Conservation (phyloP, 2,888 invertebrate species). For the Patella caerulea region DNA sequence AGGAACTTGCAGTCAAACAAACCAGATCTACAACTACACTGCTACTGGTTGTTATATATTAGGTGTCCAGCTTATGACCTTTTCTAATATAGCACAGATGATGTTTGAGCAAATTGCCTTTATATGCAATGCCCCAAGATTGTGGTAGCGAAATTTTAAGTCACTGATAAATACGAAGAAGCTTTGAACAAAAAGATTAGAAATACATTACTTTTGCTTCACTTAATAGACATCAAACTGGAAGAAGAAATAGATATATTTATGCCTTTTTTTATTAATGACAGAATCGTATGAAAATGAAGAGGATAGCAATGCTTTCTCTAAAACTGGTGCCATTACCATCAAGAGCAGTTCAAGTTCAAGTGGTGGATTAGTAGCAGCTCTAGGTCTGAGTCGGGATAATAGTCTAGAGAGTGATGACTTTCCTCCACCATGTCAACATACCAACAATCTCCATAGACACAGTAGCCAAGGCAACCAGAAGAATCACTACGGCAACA, state of each 20-base stretch:
- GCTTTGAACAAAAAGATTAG: conserved; percentile 7
- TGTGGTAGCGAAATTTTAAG: too few species aligned
- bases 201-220: neutral
- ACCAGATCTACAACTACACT: neutral
- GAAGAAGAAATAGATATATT: neutral
- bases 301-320: conserved; percentile 67
- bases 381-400: conserved; percentile 59
- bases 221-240: neutral
- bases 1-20: too few species aligned
- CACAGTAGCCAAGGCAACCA: neutral
- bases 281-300: conserved; percentile 63
- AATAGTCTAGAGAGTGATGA: conserved; percentile 63
- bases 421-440: conserved; percentile 32
- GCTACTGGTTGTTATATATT: too few species aligned
- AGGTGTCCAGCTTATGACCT: too few species aligned
- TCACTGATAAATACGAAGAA: neutral
- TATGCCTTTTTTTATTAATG: conserved; percentile 20
- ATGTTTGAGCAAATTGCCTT: neutral
- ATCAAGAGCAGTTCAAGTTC: conserved; percentile 69
- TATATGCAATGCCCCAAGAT: neutral
- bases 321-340: conserved; percentile 69
- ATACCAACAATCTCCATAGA: neutral
- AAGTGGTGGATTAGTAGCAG: conserved; percentile 66
- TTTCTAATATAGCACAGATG: neutral
- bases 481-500: too few species aligned